A percentile compares a stretch with the other conserved stretches of the same genome.
Conservation (phyloP, 1,140 invertebrate genomes). For the Neotoxoptera formosana region DNA sequence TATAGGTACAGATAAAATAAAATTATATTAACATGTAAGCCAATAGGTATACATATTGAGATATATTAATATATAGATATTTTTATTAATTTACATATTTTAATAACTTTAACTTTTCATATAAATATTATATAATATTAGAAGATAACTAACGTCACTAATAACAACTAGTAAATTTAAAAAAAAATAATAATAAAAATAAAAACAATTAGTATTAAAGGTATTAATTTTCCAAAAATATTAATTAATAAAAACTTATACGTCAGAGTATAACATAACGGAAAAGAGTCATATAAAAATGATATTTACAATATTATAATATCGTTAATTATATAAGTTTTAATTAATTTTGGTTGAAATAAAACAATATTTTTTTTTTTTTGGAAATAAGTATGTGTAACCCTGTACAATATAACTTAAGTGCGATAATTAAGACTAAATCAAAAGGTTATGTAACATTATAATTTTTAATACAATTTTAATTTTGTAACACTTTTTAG, state of each 20-base stretch:
- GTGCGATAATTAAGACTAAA: constrained; percentile 25
- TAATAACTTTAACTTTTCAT: background rate
- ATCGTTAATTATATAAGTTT: background rate
- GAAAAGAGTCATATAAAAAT: background rate
- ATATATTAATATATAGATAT: background rate
- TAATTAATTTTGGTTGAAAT: background rate
- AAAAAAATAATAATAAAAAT: background rate
- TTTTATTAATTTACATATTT: background rate
- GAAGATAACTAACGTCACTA: background rate
- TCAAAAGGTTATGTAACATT: background rate
- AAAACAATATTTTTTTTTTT: background rate
- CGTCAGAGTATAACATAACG: background rate
- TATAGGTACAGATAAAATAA: background rate
- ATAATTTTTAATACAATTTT: background rate
- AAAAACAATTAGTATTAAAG: background rate
- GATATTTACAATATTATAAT: background rate
- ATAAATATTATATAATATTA: background rate
- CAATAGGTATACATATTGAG: background rate
- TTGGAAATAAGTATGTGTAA: constrained; percentile 20
- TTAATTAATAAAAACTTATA: constrained; percentile 7
- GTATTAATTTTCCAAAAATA: background rate
- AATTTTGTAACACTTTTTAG: background rate
- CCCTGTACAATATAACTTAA: constrained; percentile 44
- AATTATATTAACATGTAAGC: background rate
- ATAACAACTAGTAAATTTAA: background rate